Evolutionary conservation across 2,888 invertebrate species (phyloP).

Genomic region (Thymelicus acteon): DNA sequence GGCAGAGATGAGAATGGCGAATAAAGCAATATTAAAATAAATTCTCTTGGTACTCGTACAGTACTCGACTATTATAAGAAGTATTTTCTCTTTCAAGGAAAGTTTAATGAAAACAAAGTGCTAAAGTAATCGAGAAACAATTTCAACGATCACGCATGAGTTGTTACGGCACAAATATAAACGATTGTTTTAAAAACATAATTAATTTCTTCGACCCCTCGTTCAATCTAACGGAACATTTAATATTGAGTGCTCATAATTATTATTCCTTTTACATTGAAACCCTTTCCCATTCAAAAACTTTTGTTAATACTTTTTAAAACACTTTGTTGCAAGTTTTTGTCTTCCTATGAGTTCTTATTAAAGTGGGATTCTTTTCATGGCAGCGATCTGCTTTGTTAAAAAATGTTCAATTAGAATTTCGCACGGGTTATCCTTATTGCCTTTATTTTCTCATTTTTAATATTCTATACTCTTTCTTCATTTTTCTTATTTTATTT

Average conservation of each 20-base stretch:
- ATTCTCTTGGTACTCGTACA: conserved; percentile 38
- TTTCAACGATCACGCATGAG: conserved; percentile 81
- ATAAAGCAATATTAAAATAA: conserved; percentile 15
- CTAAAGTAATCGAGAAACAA: conserved; percentile 82
- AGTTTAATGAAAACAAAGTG: conserved; percentile 81
- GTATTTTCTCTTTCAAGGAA: conserved; percentile 57
- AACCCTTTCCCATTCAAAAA: conserved; percentile 74
- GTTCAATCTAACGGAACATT: conserved; percentile 79
- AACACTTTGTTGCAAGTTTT: conserved; percentile 61
- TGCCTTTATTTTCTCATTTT: conserved; percentile 51
- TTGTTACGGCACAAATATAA: conserved; percentile 78
- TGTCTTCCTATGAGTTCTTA: conserved; percentile 52
- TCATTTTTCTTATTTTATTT: conserved; percentile 72
- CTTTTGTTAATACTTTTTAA: conserved; percentile 66
- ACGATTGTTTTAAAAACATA: conserved; percentile 84
- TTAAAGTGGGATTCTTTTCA: conserved; percentile 45
- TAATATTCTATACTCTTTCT: conserved; percentile 53
- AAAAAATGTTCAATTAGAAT: conserved; percentile 50
- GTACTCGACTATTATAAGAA: conserved; percentile 47
- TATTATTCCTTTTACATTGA: conserved; percentile 80
- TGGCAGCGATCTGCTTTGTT: conserved; percentile 45
- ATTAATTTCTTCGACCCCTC: conserved; percentile 82
- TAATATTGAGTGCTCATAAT: conserved; percentile 84
- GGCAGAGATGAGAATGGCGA: background rate
- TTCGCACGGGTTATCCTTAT: conserved; percentile 48